Evolutionary conservation across 1,140 invertebrate genomes (phyloP).

Genomic region (Brachionus rotundiformis): DNA sequence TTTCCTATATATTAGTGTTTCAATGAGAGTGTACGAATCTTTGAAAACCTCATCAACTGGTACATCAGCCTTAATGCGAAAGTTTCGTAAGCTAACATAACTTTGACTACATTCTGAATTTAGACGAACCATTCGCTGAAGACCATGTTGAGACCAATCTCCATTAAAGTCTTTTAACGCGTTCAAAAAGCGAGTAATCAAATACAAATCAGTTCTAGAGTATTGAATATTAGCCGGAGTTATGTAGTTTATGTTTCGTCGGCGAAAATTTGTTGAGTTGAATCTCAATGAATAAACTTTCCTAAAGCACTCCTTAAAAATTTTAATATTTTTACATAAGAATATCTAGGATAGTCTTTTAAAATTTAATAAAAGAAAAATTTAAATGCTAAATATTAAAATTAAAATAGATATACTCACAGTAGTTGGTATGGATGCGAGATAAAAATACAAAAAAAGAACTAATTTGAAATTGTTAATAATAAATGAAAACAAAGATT

Average conservation of each 20-base stretch:
- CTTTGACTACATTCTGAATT: constrained; percentile 47
- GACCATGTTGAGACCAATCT: constrained; percentile 43
- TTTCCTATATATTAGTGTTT: constrained; percentile 12
- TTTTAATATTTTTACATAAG: not conserved
- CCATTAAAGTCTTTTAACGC: constrained; percentile 37
- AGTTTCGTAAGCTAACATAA: constrained; percentile 27
- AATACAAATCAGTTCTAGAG: not conserved
- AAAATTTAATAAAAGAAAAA: not conserved
- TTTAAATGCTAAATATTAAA: no score
- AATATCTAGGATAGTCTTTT: no score
- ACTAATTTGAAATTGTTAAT: not conserved
- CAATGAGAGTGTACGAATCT: constrained; percentile 46
- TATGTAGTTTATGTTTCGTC: not conserved
- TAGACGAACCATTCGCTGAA: constrained; percentile 25
- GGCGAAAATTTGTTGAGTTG: not conserved
- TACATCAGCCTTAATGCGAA: constrained; percentile 32
- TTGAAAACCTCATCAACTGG: constrained; percentile 42
- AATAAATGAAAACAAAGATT: constrained; percentile 11
- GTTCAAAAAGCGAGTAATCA: constrained; percentile 5
- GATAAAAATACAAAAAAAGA: constrained; percentile 20
- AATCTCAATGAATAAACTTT: not conserved
- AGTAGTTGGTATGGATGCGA: not conserved
- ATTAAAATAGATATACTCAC: not conserved
- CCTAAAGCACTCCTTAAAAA: constrained; percentile 19
- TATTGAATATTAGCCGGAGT: not conserved